These are phyloP conservation scores for Coenonympha arcania DNA, from an alignment of 2,888 invertebrate species.

Conservation along the genomic window DNA sequence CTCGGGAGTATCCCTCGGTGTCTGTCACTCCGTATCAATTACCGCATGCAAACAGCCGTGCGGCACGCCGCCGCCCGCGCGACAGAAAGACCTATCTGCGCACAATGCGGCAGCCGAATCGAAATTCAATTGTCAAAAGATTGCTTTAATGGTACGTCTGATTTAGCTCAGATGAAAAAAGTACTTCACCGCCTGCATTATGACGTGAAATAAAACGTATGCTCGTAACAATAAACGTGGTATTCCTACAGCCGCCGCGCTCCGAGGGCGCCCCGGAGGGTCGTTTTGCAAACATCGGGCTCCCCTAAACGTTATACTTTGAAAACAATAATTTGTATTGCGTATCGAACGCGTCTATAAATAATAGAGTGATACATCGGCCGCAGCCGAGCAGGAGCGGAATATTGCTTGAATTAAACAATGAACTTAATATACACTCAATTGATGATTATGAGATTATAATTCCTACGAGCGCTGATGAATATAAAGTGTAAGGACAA, in stretches of 20 bases:
- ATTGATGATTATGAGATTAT: constrained; percentile 16
- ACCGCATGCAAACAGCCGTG: constrained; percentile 72
- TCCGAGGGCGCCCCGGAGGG: constrained; percentile 55
- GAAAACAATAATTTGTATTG: constrained; percentile 76
- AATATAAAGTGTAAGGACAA: background rate
- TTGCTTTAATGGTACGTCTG: constrained; percentile 64
- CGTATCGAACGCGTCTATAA: constrained; percentile 74
- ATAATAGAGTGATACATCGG: constrained; percentile 73
- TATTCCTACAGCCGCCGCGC: constrained; percentile 39
- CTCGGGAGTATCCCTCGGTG: constrained; percentile 64
- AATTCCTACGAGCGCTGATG: background rate
- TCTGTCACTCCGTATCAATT: constrained; percentile 74
- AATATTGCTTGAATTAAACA: constrained; percentile 41
- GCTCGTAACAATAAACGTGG: constrained; percentile 43
- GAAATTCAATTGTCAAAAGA: constrained; percentile 73
- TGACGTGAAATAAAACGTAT: constrained; percentile 48
- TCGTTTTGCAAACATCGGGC: constrained; percentile 68
- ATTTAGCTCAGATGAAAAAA: constrained; percentile 48
- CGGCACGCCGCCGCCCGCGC: constrained; percentile 29
- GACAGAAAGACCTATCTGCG: constrained; percentile 61
- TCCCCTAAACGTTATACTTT: constrained; percentile 75
- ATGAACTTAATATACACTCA: constrained; percentile 14
- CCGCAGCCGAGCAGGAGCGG: constrained; percentile 40
- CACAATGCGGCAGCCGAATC: constrained; percentile 54
- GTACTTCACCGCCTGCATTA: constrained; percentile 41